Percentiles rank a stretch among this genome's conserved stretches.
Evolutionary conservation across 2,888 invertebrate species (phyloP).

Genomic region (Aphidius colemani): DNA sequence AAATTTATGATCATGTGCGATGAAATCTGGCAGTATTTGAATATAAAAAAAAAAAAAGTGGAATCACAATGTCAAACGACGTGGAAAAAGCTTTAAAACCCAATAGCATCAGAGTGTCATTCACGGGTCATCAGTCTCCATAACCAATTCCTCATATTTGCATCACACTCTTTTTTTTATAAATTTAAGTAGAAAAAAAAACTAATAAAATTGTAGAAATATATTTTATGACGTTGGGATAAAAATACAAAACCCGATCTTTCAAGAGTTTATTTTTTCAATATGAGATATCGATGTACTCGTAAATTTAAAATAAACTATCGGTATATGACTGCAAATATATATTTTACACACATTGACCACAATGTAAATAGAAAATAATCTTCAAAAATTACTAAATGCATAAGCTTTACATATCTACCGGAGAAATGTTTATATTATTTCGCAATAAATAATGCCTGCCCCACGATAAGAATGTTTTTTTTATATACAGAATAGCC

Average conservation of each 20-base stretch:
- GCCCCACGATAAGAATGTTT: too few species aligned
- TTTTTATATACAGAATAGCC: too few species aligned
- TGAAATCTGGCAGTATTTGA: slow-evolving; percentile 45
- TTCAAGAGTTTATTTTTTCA: neutral
- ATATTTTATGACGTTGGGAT: neutral
- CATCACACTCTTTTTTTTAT: slow-evolving; percentile 16
- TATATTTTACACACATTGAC: too few species aligned
- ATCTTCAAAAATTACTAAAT: too few species aligned
- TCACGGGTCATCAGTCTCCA: slow-evolving; percentile 46
- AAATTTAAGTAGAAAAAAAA: slow-evolving; percentile 15
- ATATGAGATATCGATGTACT: neutral
- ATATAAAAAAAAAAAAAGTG: slow-evolving; percentile 46
- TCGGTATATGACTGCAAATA: too few species aligned
- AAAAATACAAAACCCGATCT: slow-evolving; percentile 4
- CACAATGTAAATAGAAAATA: too few species aligned
- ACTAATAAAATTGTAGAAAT: neutral
- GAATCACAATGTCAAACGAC: slow-evolving; percentile 40
- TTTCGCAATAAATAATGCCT: too few species aligned
- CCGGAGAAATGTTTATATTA: too few species aligned
- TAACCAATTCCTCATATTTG: slow-evolving; percentile 6
- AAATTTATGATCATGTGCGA: slow-evolving; percentile 45
- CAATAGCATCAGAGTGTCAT: slow-evolving; percentile 30
- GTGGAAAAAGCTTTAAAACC: slow-evolving; percentile 48
- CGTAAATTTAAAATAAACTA: too few species aligned
- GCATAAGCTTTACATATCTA: too few species aligned